Base-by-base conservation (phyloP, 2,113 vertebrate species). In the Thymallus thymallus region DNA sequence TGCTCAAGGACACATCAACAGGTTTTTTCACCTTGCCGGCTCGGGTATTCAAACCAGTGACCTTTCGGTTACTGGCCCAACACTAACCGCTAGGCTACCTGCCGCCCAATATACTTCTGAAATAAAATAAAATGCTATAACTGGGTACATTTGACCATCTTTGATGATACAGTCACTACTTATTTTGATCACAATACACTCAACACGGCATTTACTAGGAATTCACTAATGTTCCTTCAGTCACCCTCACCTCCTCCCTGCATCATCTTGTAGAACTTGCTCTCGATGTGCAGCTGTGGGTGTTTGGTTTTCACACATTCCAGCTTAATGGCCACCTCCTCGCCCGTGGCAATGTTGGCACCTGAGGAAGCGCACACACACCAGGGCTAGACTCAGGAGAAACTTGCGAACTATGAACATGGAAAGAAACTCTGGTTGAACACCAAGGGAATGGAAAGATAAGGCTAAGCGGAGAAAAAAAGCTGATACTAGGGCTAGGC, bases 251-350 rank as follows among this genome's bases (percentile, higher is more conserved):
- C 96, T 94, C 97, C 97, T 75, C 96, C 97, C 88, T 98, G 97
- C 97, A 98, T 98, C 97, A 98, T 98, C 93, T 98, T 98, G 93
- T 98, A 98, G 88, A 98, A 98, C 88, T 98, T 98, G 96, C 97
- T 98, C 92, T 98, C 97, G 20, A 98, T 98, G 90, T 98, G 97
- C 75, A 98, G 89, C 89, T 98, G 97, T 1, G 97, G 97, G 85
- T 98, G 97, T 90, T 98, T 98, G 23, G 97, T 98, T 85, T 98
- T 98, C 85, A 98, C 97, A 88, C 97, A 98, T 90, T 98, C 97
- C 56, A 98, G 93, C 87, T 98, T 98, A 88, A 98, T 98, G 88
- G 97, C 97, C 48, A 98, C 97, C 79, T 98, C 97, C 86, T 98
- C 97, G 73, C 96, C 95, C 18, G 96, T 98, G 0, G 96, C 96